Percentiles rank a stretch among this genome's conserved stretches.
Evolutionary conservation across 2,888 invertebrate genomes (phyloP).

Genomic region (Caenorhabditis plicata): DNA sequence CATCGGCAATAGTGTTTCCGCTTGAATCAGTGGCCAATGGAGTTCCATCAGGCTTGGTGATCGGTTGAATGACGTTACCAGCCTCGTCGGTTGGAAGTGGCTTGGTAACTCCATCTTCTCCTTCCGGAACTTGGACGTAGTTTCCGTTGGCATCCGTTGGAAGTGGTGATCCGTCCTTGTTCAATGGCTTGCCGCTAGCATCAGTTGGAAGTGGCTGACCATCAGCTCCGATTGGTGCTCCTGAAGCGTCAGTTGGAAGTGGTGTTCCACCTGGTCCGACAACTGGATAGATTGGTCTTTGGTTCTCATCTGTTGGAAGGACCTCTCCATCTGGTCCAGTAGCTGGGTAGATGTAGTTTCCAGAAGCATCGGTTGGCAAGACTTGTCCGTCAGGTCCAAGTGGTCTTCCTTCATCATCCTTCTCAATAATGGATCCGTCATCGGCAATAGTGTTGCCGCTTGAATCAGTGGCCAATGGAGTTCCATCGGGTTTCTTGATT

Average conservation of each 20-base stretch:
- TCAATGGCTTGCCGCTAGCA: conserved; percentile 23
- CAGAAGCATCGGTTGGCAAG: conserved; percentile 40
- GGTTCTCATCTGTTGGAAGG: conserved; percentile 14
- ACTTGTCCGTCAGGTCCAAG: conserved; percentile 16
- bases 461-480: conserved; percentile 20
- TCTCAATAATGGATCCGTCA: conserved; percentile 17
- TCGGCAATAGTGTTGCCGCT: conserved; percentile 14
- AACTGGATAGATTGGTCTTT: conserved; percentile 19
- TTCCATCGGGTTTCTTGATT: conserved; percentile 10
- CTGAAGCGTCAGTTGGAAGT: conserved; percentile 37
- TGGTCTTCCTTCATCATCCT: conserved; percentile 12
- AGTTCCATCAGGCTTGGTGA: conserved; percentile 31
- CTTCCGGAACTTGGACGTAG: conserved; percentile 3
- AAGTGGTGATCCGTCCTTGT: conserved; percentile 17
- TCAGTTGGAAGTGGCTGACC: conserved; percentile 44
- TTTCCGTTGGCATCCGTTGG: conserved; percentile 26
- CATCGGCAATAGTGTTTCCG: conserved; percentile 29
- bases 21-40: conserved; percentile 28
- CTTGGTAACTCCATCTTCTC: not conserved
- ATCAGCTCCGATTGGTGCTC: conserved; percentile 29
- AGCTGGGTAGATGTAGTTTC: conserved; percentile 15
- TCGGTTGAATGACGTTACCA: conserved; percentile 26
- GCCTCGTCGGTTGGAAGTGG: conserved; percentile 20
- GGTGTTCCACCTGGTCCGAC: conserved; percentile 23
- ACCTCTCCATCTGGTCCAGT: conserved; percentile 23